Evolutionary conservation across 92 coral and sea anemone genomes (phyloP), one percentile per base, ranked within the genome.

Genomic region (Phenganax subtilis): DNA sequence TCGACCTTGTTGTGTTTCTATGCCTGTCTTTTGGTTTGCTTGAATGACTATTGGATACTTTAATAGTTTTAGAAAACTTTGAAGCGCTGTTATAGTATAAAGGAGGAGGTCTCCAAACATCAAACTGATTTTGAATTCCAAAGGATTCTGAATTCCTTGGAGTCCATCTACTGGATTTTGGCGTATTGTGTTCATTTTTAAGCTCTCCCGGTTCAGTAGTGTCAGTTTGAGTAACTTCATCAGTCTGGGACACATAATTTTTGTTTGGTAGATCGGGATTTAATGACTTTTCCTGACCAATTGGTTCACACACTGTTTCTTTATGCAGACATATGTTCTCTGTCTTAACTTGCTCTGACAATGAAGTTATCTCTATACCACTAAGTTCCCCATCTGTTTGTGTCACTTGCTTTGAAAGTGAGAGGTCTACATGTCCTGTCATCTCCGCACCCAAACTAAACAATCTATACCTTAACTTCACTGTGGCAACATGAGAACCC

Each of bases 61-160:
- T 29, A 25, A 0, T 12, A 51, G 9, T 14, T 27, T 71, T 57
- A 10, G 70, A 20, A 54, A 89, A 54, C 6, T 58, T 74, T 7
- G 91, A 90, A 65, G 63, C 80, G 69, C 84, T 77, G 82, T 90
- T 92, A 59, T 88, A 96, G 71, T 84, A 96, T 14, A 96, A 85
- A 8, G 99, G 99, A 9, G 99, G 99, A 30, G 99, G 99, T 27
- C 97, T 96, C 55, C 96, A 80, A 58, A 96, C 85, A n/a, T 89
- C 67, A n/a, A 90, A 17, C 82, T 86, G 81, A 57, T 89, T 84
- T 37, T 82, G 85, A 53, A 8, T 61, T 12, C 77, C 87, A 55
- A 73, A 57, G 54, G 76, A 58, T 83, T 63, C 82, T 53, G 81
- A 75, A 6, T 47, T 86, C 7, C 59, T 58, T 2, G 47, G 47